Conservation (phyloP, 2,888 invertebrate species). For the Temnothorax ravouxi region DNA sequence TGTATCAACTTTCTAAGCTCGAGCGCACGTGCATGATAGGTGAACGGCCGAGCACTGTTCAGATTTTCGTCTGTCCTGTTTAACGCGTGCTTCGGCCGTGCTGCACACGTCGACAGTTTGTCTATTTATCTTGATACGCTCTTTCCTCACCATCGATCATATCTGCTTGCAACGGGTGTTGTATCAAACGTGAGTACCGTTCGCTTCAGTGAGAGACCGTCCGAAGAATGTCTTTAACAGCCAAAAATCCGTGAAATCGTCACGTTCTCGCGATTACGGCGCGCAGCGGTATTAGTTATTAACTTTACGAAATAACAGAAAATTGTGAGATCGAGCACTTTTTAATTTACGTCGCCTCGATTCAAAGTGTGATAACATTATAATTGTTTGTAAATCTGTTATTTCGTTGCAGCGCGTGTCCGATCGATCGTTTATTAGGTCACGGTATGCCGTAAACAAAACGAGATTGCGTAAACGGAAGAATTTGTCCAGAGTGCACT, state of each 20-base stretch:
- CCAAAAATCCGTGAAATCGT: not conserved
- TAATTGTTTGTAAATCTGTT: not conserved
- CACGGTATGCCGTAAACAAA: not conserved
- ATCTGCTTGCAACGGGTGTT: not conserved
- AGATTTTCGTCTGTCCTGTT: not conserved
- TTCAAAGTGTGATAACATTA: not conserved
- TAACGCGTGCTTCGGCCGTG: not conserved
- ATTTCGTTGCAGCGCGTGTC: not conserved
- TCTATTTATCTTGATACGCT: not conserved
- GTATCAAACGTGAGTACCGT: not conserved
- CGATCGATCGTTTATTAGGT: not conserved
- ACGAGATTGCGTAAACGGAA: not conserved
- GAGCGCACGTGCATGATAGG: not conserved
- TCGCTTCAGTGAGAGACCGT: not conserved
- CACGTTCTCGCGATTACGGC: not conserved
- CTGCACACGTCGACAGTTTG: not conserved
- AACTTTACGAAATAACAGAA: not conserved
- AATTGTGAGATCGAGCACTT: not conserved
- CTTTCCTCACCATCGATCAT: not conserved
- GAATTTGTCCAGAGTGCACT: not conserved
- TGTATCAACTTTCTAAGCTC: conserved; percentile 16
- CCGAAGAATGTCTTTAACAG: not conserved
- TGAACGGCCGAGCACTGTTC: not conserved
- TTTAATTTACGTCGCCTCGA: not conserved
- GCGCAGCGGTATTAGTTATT: not conserved